A percentile compares a stretch with the other conserved stretches of the same genome.
Conservation (phyloP, 2,113 vertebrate species). For the Toxotes chatareus region DNA sequence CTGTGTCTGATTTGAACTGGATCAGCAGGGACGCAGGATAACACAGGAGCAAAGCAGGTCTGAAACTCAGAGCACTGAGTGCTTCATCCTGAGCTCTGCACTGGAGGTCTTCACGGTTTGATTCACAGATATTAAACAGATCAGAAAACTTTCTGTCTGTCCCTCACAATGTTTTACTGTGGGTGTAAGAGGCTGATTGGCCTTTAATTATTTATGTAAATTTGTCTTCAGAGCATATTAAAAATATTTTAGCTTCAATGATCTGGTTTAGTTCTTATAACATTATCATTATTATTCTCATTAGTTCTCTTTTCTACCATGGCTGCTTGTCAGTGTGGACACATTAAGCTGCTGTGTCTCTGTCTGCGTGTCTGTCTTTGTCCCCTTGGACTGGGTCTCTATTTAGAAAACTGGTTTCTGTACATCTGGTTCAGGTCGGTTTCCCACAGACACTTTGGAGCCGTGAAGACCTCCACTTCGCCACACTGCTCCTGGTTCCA, state of each 20-base stretch:
- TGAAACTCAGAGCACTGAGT: not conserved
- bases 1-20: not conserved
- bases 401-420: not conserved
- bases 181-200: too few relatives aligned
- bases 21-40: slow-evolving; percentile 25
- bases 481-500: not conserved
- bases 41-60: slow-evolving; percentile 2
- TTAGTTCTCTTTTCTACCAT: not conserved
- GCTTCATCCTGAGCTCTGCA: not conserved
- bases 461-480: not conserved
- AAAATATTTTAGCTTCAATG: too few relatives aligned
- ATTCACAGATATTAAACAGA: not conserved
- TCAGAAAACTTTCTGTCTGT: not conserved
- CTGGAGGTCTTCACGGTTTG: not conserved
- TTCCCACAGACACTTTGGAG: not conserved
- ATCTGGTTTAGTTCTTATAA: too few relatives aligned
- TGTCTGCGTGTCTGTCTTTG: too few relatives aligned
- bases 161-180: not conserved
- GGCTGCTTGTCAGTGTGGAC: too few relatives aligned
- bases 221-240: too few relatives aligned
- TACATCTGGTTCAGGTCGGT: not conserved
- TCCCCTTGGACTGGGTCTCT: too few relatives aligned
- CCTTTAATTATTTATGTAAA: too few relatives aligned
- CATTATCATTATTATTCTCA: not conserved
- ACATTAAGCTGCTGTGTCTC: too few relatives aligned